Base-by-base conservation (phyloP, 2,797 vertebrate genomes). In the Ctenopoma multispine region DNA sequence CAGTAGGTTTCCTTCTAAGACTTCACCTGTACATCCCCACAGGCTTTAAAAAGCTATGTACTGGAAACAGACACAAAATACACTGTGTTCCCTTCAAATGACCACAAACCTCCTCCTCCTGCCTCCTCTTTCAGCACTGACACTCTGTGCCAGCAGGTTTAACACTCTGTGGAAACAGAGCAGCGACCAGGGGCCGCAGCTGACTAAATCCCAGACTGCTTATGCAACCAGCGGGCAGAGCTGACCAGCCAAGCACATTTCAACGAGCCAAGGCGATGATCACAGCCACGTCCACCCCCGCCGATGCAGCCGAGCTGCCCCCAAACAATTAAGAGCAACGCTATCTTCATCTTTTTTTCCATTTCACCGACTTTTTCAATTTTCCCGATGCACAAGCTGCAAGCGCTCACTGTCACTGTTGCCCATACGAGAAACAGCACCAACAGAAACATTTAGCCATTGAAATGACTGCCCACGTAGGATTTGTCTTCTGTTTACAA, bases 181-280 rank as follows among this genome's bases (percentile, higher is more conserved):
- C 76, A 17, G 70, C 10, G 21, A 72, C 43, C 60, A 14, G 74
- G 24, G 59, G 48, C 73, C 17, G 24, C 67, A 50, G 58, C 73
- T 27, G 62, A 72, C 69, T 77, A 75, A 79, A 79, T 75, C 79
- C 83, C 80, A 82, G 83, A 83, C 76, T 69, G 80, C 81, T 90
- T 85, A 85, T 51, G 77, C 83, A 86, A 87, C 80, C 75, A 31
- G 58, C 41, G 13, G 49, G 55, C 78, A 54, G 56, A 53, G 60
- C 71, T 15, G 65, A 73, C 34, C 53, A 13, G 41, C 54, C 10
- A 24, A 68, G 62, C 74, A 40, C 69, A 48, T 31, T 56, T 81
- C 50, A 40, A 57, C 47, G 31, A 60, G 79, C 76, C 69, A 46
- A 80, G 74, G 58, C 55, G n/a, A 53, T 7, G 63, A 73, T 65